A percentile compares a stretch with the other conserved stretches of the same genome.
phyloP scores from a whole-genome alignment of 2,888 invertebrate species.

The Chrysolina haemoptera region DNA sequence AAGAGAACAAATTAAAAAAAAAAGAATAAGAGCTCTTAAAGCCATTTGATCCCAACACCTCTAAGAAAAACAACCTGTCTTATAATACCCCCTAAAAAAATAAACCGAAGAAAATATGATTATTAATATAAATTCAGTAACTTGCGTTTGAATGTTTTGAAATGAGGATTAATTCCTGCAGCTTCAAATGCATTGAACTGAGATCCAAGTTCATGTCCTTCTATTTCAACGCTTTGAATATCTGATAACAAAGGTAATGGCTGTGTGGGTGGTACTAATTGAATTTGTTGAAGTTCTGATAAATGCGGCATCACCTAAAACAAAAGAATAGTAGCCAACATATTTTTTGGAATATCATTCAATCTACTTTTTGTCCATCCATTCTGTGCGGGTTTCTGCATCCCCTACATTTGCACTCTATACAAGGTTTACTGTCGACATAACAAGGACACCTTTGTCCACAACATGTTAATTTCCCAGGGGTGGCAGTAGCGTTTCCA shows the following conservation, averaged over 20 bases:
- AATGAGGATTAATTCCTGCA: conserved; percentile 51
- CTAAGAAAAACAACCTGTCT: no score
- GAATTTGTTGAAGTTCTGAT: conserved; percentile 61
- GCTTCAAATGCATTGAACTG: conserved; percentile 55
- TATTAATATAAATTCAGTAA: neutral
- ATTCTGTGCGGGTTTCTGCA: conserved; percentile 92
- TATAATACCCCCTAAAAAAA: neutral
- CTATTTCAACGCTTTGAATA: conserved; percentile 60
- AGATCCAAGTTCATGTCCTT: conserved; percentile 58
- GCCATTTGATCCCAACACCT: no score
- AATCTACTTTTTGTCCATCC: conserved; percentile 82
- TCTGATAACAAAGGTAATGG: conserved; percentile 51
- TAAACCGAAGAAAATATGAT: conserved; percentile 7
- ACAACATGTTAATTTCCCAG: conserved; percentile 93
- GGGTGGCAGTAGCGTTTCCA: conserved; percentile 90
- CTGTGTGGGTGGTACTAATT: conserved; percentile 52
- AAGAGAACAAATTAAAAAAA: no score
- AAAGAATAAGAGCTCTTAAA: no score
- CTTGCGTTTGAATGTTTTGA: conserved; percentile 58
- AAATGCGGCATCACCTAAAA: conserved; percentile 63
- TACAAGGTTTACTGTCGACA: conserved; percentile 90
- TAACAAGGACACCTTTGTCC: conserved; percentile 96
- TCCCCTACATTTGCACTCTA: conserved; percentile 92
- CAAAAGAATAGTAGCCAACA: conserved; percentile 42
- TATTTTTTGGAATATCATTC: conserved; percentile 6